Evolutionary conservation across 2,888 invertebrate genomes (phyloP), one percentile per base, ranked within the genome.

Genomic region (Heliconius aoede): DNA sequence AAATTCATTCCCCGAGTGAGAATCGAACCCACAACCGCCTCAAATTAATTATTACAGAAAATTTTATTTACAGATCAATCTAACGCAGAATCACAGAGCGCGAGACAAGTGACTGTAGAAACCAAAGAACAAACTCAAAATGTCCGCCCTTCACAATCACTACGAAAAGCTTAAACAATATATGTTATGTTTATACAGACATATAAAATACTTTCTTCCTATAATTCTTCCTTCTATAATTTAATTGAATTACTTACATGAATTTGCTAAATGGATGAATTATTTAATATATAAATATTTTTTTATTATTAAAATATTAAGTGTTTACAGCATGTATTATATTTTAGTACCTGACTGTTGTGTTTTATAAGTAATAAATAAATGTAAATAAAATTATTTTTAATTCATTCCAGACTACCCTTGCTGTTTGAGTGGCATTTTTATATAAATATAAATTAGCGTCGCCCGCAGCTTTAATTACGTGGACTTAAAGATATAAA

Each of bases 121-220:
- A 83, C 30, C 84, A 88, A 80, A 84, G 87, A 81, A 77, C 81
- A 83, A n/a, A 79, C 84, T 73, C 85, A 84, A 60, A 85, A 81
- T 74, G 78, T 58, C 24, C 80, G 85, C 30, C 85, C 85, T 15
- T 60, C 58, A 13, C 81, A 84, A 5, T 81, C 83, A 76, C 84
- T 78, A 7, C 73, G 80, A 73, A 84, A 86, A 75, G 81, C 81
- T 46, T 84, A 73, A 65, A 73, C n/a, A n/a, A n/a, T n/a, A n/a
- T n/a, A n/a, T n/a, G n/a, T n/a, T n/a, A n/a, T n/a, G n/a, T n/a
- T n/a, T n/a, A n/a, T 21, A 21, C 26, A n/a, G 11, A 51, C 11
- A 8, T 24, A n/a, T 24, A 21, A 4, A 65, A 36, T 15, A 65
- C 15, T 13, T 46, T 46, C 46, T 18, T 46, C 8, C 46, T 65